Conservation (phyloP, 2,113 vertebrate genomes). For the Brachyhypopomus occidentalis region DNA sequence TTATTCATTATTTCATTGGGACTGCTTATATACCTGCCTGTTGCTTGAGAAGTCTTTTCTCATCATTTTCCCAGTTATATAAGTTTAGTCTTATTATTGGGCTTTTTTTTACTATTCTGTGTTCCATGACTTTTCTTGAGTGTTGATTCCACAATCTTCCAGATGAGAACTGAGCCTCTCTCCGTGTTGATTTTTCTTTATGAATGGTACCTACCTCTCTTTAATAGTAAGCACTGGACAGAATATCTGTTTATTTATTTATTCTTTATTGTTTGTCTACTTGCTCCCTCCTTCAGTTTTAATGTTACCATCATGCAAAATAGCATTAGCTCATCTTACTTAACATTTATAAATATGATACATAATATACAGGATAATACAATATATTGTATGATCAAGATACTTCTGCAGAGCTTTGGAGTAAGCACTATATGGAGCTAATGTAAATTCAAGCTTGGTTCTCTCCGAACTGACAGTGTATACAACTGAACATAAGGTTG, state of each 20-base stretch:
- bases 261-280: neutral
- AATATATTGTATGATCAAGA: neutral
- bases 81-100: too few species aligned
- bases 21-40: too few species aligned
- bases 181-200: conserved; percentile 26
- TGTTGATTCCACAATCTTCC: conserved; percentile 60
- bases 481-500: neutral
- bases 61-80: too few species aligned
- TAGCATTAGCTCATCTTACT: neutral
- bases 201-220: conserved; percentile 34
- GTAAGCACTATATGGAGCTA: neutral
- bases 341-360: neutral
- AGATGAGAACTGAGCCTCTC: conserved; percentile 59
- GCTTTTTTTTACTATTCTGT: too few species aligned
- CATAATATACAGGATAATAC: neutral
- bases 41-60: too few species aligned
- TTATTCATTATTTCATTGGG: too few species aligned
- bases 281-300: neutral
- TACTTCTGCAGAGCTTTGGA: neutral
- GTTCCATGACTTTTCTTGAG: conserved; percentile 63
- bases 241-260: neutral
- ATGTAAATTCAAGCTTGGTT: neutral
- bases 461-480: neutral
- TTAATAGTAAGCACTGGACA: conserved; percentile 12
- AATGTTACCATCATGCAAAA: neutral